phyloP scores from a whole-genome alignment of 2,113 vertebrate genomes.

The Silurus glanis region DNA sequence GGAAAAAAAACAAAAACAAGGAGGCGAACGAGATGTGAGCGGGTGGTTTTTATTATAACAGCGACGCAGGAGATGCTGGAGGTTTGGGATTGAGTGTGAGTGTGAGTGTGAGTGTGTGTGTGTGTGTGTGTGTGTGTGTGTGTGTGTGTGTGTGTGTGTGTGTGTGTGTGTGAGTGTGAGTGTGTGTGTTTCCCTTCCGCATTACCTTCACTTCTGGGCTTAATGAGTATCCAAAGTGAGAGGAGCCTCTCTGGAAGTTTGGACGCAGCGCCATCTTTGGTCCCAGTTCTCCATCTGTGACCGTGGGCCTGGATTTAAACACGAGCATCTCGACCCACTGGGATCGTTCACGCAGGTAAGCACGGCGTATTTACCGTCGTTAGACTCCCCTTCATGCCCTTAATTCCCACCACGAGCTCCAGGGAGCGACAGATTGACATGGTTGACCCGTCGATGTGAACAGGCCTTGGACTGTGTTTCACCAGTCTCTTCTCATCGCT shows the following conservation, averaged over 20 bases:
- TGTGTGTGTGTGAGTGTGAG: too few relatives aligned
- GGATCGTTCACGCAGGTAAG: slow-evolving; percentile 86
- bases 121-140: too few relatives aligned
- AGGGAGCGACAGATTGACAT: too few relatives aligned
- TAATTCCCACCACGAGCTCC: too few relatives aligned
- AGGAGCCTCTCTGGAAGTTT: slow-evolving; percentile 91
- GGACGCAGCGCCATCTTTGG: slow-evolving; percentile 98
- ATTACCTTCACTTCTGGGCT: slow-evolving; percentile 67
- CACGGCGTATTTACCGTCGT: neutral
- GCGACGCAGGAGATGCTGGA: slow-evolving; percentile 54
- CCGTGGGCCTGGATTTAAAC: slow-evolving; percentile 80
- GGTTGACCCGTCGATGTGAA: neutral
- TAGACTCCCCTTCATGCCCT: neutral
- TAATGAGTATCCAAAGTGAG: slow-evolving; percentile 98
- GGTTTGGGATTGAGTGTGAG: slow-evolving; percentile 55
- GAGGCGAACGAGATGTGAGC: slow-evolving; percentile 37
- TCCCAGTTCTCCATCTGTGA: slow-evolving; percentile 93
- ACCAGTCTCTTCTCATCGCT: neutral
- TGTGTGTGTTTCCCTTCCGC: too few relatives aligned
- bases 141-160: too few relatives aligned
- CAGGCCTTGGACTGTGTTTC: neutral
- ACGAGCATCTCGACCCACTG: slow-evolving; percentile 81
- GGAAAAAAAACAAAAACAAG: neutral
- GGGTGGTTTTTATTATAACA: slow-evolving; percentile 57
- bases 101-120: slow-evolving; percentile 27